These are phyloP conservation scores for Anableps anableps DNA, from an alignment of 2,797 vertebrate species.

Conservation along the genomic window DNA sequence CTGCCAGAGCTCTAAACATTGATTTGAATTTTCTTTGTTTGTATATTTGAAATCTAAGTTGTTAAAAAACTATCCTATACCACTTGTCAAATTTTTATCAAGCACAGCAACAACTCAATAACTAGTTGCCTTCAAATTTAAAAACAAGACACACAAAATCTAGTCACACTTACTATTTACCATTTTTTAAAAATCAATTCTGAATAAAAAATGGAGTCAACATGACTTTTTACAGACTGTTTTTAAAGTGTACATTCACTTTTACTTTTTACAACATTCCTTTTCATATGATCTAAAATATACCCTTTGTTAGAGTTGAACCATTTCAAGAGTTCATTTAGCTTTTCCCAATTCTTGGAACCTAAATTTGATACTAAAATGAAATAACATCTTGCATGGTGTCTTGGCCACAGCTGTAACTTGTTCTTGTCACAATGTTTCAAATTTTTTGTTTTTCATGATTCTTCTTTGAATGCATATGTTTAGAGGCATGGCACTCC, in stretches of 20 bases:
- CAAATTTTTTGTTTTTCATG: background rate
- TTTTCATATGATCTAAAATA: background rate
- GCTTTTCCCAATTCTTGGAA: background rate
- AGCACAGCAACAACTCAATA: background rate
- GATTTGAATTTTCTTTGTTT: too few species aligned
- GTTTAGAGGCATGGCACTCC: background rate
- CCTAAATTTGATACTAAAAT: too few species aligned
- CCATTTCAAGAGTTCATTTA: background rate
- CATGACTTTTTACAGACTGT: background rate
- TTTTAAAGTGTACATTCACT: background rate
- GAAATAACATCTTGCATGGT: background rate
- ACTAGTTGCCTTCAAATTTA: background rate
- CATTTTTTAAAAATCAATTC: background rate
- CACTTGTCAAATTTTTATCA: too few species aligned
- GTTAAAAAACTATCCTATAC: too few species aligned
- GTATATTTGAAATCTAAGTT: too few species aligned
- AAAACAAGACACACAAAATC: background rate
- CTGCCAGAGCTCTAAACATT: too few species aligned
- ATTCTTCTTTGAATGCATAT: background rate
- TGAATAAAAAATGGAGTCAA: background rate
- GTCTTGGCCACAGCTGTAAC: background rate
- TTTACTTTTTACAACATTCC: background rate
- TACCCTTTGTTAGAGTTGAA: background rate
- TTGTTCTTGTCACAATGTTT: background rate
- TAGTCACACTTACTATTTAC: background rate